phyloP scores from a whole-genome alignment of 2,888 invertebrate species.

The Stenotaenia linearis region DNA sequence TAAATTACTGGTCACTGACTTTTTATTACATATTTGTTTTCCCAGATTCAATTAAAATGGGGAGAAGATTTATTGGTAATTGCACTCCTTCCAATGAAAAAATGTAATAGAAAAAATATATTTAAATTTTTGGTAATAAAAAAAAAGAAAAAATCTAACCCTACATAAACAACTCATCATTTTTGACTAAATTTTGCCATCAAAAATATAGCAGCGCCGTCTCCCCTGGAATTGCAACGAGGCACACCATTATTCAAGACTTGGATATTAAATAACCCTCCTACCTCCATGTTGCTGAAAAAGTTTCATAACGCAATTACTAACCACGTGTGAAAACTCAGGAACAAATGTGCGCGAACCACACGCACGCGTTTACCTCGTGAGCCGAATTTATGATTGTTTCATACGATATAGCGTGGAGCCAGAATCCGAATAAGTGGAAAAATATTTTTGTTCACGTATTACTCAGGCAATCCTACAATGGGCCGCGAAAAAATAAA shows the following conservation, averaged over 20 bases:
- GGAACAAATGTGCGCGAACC: conserved; percentile 4
- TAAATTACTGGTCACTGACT: neutral
- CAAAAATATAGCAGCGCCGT: neutral
- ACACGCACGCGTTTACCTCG: neutral
- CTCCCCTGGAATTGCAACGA: neutral
- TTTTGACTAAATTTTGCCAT: neutral
- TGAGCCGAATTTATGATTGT: conserved; percentile 9
- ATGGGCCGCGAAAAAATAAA: neutral
- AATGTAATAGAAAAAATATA: neutral
- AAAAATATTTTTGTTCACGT: neutral
- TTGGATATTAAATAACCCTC: conserved; percentile 4
- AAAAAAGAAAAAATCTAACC: neutral
- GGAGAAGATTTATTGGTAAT: neutral
- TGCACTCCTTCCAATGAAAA: neutral
- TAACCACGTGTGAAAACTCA: conserved; percentile 5
- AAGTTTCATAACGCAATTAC: conserved; percentile 4
- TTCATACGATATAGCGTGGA: neutral
- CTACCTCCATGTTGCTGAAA: conserved; percentile 4
- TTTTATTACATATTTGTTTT: neutral
- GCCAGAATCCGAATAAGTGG: neutral
- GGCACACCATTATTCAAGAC: conserved; percentile 9
- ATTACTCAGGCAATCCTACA: neutral
- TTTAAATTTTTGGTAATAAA: neutral
- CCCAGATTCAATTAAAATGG: neutral
- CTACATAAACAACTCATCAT: conserved; percentile 1